Evolutionary conservation across 2,888 invertebrate genomes (phyloP), one percentile per base, ranked within the genome.

Genomic region (Caenorhabditis sp.): DNA sequence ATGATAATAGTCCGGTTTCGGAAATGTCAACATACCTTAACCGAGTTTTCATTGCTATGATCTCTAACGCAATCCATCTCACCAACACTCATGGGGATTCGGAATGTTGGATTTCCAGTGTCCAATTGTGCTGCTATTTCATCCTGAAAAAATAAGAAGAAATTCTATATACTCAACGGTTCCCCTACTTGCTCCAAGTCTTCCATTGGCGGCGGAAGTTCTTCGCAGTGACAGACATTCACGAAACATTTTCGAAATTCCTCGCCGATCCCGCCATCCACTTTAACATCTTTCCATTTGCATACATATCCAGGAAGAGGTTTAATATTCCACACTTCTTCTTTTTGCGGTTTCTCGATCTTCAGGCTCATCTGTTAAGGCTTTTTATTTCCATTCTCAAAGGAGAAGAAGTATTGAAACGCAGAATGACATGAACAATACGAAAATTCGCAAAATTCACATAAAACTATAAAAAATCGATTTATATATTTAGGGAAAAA

Each of bases 231-330:
- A 54, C 87, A 88, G 16, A 91, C 82, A 64, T 91, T 91, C 8
- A 91, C 83, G 73, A 91, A 91, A 26, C 87, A 82, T 70, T 91
- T 91, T 19, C 76, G 51, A 10, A 35, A 56, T 14, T 80, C 74
- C 4, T 73, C 79, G 8, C 64, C 47, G 47, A 73, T 28, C 0
- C 68, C 26, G 47, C 70, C 72, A 19, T 51, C n/a, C 7, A 73
- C 54, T 56, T 68, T 82, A 10, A 83, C 66, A 19, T 75, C 64
- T 58, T 85, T 89, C 85, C 90, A 90, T 76, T 91, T 91, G 63
- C 89, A 66, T 1, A 90, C 89, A 59, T 87, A 89, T 41, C 91
- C 91, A 0, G 89, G 85, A 1, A 72, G 68, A 0, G 89, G 89
- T 0, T 79, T 77, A 12, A 89, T 85, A 8, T 84, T 56, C 90